Conservation (phyloP, 2,888 invertebrate species). For the Acanthosepion lycidas region DNA sequence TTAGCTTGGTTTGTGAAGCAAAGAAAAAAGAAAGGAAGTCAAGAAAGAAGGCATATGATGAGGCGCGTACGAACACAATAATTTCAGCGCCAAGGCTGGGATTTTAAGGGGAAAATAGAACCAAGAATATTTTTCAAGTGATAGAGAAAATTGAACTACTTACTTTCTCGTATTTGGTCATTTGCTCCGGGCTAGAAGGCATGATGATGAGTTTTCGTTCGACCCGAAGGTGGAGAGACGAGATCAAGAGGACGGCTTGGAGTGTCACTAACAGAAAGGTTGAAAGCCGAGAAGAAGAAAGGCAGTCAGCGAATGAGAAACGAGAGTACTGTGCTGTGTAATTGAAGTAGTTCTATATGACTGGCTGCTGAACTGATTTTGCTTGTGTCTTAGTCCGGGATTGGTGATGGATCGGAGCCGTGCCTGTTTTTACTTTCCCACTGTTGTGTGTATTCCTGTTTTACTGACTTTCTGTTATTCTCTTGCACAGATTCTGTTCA, state of each 20-base stretch:
- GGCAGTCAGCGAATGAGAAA: not conserved
- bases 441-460: not conserved
- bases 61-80: no score
- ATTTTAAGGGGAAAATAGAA: not conserved
- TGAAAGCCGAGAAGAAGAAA: not conserved
- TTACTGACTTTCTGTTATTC: not conserved
- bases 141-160: slow-evolving; percentile 45
- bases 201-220: slow-evolving; percentile 50
- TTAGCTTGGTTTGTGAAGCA: not conserved
- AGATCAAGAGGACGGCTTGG: not conserved
- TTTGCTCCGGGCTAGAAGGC: slow-evolving; percentile 63
- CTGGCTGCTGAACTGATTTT: not conserved
- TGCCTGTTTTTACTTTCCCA: not conserved
- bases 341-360: not conserved
- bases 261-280: not conserved
- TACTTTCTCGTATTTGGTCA: slow-evolving; percentile 66
- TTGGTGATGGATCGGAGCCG: not conserved
- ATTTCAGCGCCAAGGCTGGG: no score
- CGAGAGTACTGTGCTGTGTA: not conserved
- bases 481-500: not conserved
- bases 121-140: not conserved
- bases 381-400: not conserved
- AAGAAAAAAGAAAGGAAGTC: not conserved
- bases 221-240: not conserved
- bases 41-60: no score